Conservation (phyloP, 2,888 invertebrate genomes). For the Lepas anatifera region DNA sequence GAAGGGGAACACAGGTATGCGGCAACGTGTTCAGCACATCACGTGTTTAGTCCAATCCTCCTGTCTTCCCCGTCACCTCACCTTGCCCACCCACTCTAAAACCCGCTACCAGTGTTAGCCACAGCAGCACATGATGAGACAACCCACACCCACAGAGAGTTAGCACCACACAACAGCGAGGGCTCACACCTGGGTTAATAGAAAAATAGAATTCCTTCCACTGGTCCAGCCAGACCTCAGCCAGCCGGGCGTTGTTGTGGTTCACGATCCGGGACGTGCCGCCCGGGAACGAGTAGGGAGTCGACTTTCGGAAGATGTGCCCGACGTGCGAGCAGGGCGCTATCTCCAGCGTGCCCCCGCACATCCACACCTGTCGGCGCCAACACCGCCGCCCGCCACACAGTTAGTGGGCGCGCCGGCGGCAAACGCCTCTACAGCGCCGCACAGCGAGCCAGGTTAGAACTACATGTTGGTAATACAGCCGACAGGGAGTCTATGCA, state of each 20-base stretch:
- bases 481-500: too few relatives aligned
- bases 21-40: too few relatives aligned
- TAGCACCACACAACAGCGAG: not conserved
- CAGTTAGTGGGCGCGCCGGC: not conserved
- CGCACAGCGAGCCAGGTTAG: not conserved
- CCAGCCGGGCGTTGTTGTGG: slow-evolving; percentile 96
- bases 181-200: slow-evolving; percentile 76
- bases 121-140: not conserved
- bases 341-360: slow-evolving; percentile 87
- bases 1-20: too few relatives aligned
- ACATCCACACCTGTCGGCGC: slow-evolving; percentile 79
- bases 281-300: slow-evolving; percentile 97
- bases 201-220: slow-evolving; percentile 99
- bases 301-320: slow-evolving; percentile 93
- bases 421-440: not conserved
- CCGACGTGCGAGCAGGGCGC: slow-evolving; percentile 90
- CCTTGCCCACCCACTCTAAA: not conserved
- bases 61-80: too few relatives aligned
- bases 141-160: not conserved
- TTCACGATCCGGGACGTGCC: slow-evolving; percentile 94
- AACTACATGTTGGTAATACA: too few relatives aligned
- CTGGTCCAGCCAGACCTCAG: slow-evolving; percentile 98
- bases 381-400: not conserved
- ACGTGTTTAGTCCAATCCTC: too few relatives aligned
- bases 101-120: not conserved